phyloP scores from a whole-genome alignment of 2,888 invertebrate genomes.

The Yponomeuta sedellus region DNA sequence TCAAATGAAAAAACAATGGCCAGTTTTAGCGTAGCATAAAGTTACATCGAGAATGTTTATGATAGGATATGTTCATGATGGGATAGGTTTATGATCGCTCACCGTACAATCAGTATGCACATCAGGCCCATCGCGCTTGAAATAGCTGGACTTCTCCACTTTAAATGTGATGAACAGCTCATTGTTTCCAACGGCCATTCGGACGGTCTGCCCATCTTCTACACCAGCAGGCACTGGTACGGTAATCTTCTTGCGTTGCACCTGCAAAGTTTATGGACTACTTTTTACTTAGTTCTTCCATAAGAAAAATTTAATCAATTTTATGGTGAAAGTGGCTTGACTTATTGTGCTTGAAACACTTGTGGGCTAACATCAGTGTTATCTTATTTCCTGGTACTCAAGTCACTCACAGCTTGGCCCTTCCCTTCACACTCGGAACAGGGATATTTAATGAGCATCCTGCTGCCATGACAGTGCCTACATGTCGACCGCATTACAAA shows the following conservation, averaged over 20 bases:
- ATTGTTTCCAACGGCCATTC: conserved; percentile 93
- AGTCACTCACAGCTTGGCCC: conserved; percentile 83
- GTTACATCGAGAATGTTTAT: too few relatives aligned
- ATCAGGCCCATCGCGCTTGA: conserved; percentile 94
- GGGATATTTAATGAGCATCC: conserved; percentile 92
- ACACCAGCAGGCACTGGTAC: conserved; percentile 98
- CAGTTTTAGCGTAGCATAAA: too few relatives aligned
- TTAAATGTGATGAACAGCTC: conserved; percentile 96
- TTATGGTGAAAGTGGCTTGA: too few relatives aligned
- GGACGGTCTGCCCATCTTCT: conserved; percentile 97
- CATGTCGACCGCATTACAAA: conserved; percentile 98
- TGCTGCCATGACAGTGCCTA: conserved; percentile 90
- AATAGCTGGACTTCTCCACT: conserved; percentile 92
- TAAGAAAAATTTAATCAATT: too few relatives aligned
- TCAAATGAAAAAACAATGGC: too few relatives aligned
- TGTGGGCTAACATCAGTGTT: too few relatives aligned
- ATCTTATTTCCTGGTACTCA: not conserved
- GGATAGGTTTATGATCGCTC: conserved; percentile 28
- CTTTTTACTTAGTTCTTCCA: too few relatives aligned
- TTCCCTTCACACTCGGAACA: conserved; percentile 96
- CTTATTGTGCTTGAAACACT: too few relatives aligned
- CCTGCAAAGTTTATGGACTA: conserved; percentile 39
- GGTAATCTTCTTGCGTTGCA: conserved; percentile 91
- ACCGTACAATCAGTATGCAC: conserved; percentile 92
- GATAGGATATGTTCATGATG: too few relatives aligned